A percentile compares a stretch with the other conserved stretches of the same genome.
phyloP scores from a whole-genome alignment of 1,140 invertebrate species.

The Trinorchestia longiramus region DNA sequence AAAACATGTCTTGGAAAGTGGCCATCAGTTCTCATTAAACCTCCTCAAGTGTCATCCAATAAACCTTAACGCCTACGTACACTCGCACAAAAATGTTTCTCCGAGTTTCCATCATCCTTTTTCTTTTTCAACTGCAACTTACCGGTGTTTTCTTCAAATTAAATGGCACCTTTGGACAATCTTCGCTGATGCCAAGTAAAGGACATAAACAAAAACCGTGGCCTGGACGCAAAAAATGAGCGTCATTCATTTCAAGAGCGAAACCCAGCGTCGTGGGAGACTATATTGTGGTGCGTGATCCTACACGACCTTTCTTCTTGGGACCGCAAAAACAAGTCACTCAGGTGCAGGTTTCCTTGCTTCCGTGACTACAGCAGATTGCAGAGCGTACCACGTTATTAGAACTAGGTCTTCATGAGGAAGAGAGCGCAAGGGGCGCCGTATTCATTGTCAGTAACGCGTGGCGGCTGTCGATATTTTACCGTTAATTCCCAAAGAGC shows the following conservation, averaged over 20 bases:
- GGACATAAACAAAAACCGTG: not conserved
- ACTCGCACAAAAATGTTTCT: not conserved
- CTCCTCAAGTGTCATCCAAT: not conserved
- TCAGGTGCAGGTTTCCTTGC: not conserved
- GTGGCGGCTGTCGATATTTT: constrained; percentile 8
- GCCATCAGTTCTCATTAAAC: not conserved
- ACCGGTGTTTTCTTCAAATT: not conserved
- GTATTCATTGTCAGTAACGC: constrained; percentile 16
- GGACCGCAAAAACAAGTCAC: not conserved
- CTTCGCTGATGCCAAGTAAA: not conserved
- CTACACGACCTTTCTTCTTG: not conserved
- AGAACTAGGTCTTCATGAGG: not conserved
- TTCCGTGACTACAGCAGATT: not conserved
- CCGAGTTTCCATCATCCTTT: not conserved
- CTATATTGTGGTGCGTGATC: not conserved
- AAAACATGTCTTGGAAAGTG: not conserved
- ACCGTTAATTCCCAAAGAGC: not conserved
- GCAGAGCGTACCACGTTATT: not conserved
- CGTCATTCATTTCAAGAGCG: not conserved
- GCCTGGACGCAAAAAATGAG: not conserved
- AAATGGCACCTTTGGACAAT: not conserved
- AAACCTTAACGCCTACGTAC: not conserved
- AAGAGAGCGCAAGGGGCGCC: not conserved
- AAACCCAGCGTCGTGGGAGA: not conserved
- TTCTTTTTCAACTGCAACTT: not conserved